These are phyloP conservation scores for Sakesphorus luctuosus DNA, from an alignment of 2,113 vertebrate genomes.

Conservation along the genomic window DNA sequence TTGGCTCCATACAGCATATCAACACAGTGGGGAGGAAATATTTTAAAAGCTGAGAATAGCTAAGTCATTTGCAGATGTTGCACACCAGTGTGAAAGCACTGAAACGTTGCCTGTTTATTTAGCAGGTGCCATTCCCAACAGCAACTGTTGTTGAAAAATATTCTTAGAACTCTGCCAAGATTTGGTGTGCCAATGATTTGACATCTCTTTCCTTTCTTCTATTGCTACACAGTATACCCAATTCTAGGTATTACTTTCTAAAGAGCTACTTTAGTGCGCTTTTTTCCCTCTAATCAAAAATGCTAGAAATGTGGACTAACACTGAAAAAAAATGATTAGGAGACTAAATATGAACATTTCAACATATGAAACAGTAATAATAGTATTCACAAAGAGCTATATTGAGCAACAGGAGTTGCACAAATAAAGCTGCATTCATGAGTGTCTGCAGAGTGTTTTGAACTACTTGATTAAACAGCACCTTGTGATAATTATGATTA, in stretches of 20 bases:
- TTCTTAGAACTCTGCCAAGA: not conserved
- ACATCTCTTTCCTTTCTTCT: not conserved
- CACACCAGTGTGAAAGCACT: not conserved
- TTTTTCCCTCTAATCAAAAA: not conserved
- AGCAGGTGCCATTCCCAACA: not conserved
- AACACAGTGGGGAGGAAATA: not conserved
- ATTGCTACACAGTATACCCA: not conserved
- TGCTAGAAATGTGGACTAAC: not conserved
- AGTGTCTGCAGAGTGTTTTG: conserved; percentile 16
- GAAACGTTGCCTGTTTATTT: not conserved
- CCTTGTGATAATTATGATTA: conserved; percentile 37
- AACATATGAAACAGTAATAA: not conserved
- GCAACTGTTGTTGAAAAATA: not conserved
- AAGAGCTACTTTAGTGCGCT: not conserved
- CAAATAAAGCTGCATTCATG: not conserved
- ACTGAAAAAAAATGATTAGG: not conserved
- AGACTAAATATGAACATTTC: not conserved
- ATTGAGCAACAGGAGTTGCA: not conserved
- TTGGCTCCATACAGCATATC: not conserved
- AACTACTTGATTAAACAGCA: conserved; percentile 23
- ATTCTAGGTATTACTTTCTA: not conserved
- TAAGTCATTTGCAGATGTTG: not conserved
- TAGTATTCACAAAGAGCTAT: not conserved
- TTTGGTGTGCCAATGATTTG: not conserved
- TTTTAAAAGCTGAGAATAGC: conserved; percentile 7